Evolutionary conservation across 2,888 invertebrate species (phyloP).

Genomic region (Charanyca ferruginea): DNA sequence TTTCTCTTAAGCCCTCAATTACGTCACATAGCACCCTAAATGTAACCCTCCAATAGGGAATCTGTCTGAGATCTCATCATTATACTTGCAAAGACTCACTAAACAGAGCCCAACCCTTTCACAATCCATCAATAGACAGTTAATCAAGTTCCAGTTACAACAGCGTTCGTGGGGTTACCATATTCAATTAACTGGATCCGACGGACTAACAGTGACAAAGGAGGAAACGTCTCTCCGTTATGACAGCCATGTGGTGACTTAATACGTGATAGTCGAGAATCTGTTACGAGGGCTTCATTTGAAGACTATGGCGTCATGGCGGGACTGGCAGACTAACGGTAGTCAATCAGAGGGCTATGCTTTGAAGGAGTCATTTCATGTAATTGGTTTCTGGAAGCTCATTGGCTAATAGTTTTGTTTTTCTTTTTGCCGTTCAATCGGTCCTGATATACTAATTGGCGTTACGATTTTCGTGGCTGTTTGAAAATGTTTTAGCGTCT

Average conservation of each 20-base stretch:
- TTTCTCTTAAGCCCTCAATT: constrained; percentile 14
- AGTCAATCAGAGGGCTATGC: constrained; percentile 25
- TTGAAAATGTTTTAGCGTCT: constrained; percentile 11
- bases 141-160: constrained; percentile 55
- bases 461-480: background rate
- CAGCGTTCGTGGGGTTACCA: constrained; percentile 59
- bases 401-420: background rate
- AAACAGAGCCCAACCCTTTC: constrained; percentile 27
- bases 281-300: constrained; percentile 51
- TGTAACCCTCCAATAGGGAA: constrained; percentile 25
- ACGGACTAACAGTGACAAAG: constrained; percentile 66
- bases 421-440: background rate
- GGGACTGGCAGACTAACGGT: constrained; percentile 33
- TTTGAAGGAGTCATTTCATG: constrained; percentile 36
- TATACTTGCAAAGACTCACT: constrained; percentile 54
- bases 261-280: constrained; percentile 41
- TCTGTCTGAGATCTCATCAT: constrained; percentile 41
- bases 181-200: constrained; percentile 70
- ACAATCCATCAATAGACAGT: constrained; percentile 47
- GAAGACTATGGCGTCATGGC: background rate
- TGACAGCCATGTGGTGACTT: constrained; percentile 46
- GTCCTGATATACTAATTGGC: too few species aligned
- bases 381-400: constrained; percentile 38
- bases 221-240: constrained; percentile 75
- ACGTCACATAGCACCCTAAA: constrained; percentile 24